A percentile compares a stretch with the other conserved stretches of the same genome.
phyloP scores from a whole-genome alignment of 1,140 invertebrate genomes.

The Aphelinus atriplicis region DNA sequence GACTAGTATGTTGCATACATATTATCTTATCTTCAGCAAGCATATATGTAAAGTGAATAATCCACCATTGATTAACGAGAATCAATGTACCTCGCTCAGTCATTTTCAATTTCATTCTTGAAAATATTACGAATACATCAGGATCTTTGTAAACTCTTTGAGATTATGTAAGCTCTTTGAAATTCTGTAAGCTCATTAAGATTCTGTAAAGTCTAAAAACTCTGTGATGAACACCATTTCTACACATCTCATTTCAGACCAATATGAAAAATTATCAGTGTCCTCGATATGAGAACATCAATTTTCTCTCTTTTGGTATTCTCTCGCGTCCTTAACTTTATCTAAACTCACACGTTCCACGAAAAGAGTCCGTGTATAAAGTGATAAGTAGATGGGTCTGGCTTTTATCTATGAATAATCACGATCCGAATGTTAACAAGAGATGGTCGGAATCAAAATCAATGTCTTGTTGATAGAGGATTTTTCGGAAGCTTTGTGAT shows the following conservation, averaged over 20 bases:
- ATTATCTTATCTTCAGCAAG: too few relatives aligned
- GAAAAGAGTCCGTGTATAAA: slow-evolving; percentile 35
- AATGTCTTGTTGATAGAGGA: slow-evolving; percentile 32
- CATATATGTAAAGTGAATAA: too few relatives aligned
- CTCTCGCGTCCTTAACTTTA: background rate
- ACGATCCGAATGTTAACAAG: slow-evolving; percentile 38
- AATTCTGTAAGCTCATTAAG: too few relatives aligned
- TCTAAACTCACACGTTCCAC: slow-evolving; percentile 24
- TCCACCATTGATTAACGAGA: too few relatives aligned
- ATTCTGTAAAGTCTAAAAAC: too few relatives aligned
- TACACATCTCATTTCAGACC: background rate
- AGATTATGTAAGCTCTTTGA: too few relatives aligned
- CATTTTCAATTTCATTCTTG: too few relatives aligned
- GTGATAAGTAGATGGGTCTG: slow-evolving; percentile 24
- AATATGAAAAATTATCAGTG: slow-evolving; percentile 41
- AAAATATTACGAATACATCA: too few relatives aligned
- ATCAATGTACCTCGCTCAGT: too few relatives aligned
- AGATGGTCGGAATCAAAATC: slow-evolving; percentile 45
- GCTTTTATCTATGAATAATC: slow-evolving; percentile 42
- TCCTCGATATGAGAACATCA: slow-evolving; percentile 23
- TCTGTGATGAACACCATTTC: too few relatives aligned
- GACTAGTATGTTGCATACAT: too few relatives aligned
- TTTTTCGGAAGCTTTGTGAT: slow-evolving; percentile 39
- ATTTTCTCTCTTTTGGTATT: background rate
- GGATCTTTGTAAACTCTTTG: too few relatives aligned